Evolutionary conservation across 1,140 invertebrate genomes (phyloP).

Genomic region (Steinernema feltiae): DNA sequence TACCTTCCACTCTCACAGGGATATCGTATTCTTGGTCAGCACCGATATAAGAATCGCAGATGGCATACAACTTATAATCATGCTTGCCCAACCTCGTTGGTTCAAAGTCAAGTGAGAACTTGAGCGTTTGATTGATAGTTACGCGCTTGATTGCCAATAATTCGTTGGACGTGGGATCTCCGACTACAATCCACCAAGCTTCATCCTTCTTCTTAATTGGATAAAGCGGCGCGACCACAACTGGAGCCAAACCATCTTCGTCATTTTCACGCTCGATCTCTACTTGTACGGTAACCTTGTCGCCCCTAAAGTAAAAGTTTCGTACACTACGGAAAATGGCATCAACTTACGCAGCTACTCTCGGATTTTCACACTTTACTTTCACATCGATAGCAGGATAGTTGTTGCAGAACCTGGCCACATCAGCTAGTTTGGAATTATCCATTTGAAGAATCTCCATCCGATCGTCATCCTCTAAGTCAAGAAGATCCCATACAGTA

Average conservation of each 20-base stretch:
- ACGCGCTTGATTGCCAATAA: constrained; percentile 81
- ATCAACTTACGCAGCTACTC: constrained; percentile 60
- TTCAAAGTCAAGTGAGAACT: constrained; percentile 88
- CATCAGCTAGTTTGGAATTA: constrained; percentile 85
- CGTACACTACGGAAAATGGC: not conserved
- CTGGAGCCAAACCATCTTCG: constrained; percentile 88
- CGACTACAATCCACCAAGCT: constrained; percentile 99
- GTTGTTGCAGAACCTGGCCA: constrained; percentile 93
- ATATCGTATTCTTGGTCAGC: constrained; percentile 44
- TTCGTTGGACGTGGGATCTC: constrained; percentile 86
- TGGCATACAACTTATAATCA: constrained; percentile 90
- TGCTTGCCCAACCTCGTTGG: constrained; percentile 70
- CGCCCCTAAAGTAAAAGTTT: constrained; percentile 38
- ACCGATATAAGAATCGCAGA: constrained; percentile 90
- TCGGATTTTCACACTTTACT: constrained; percentile 80
- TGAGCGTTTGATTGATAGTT: constrained; percentile 75
- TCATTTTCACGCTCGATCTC: constrained; percentile 84
- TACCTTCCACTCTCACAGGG: constrained; percentile 17
- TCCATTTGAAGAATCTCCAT: constrained; percentile 75
- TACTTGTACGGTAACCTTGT: constrained; percentile 74
- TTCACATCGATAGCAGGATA: constrained; percentile 97
- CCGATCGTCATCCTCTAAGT: constrained; percentile 88
- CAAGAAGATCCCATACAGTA: constrained; percentile 96
- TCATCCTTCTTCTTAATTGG: constrained; percentile 88
- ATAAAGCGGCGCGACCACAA: constrained; percentile 94